Base-by-base conservation (phyloP, 2,888 invertebrate species). In the Apodemia duryi region DNA sequence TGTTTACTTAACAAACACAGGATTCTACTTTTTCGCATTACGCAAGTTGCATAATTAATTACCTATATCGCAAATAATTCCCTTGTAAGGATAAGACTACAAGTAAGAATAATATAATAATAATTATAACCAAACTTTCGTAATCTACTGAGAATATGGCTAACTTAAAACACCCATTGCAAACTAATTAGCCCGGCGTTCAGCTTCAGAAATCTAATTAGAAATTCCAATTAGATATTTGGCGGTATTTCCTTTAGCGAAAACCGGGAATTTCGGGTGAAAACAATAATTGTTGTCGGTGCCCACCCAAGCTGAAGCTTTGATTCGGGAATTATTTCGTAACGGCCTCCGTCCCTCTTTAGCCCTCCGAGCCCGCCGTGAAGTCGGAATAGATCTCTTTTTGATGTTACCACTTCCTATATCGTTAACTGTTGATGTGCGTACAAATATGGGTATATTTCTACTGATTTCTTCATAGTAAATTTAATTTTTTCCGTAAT, bases 161-260 rank as follows among this genome's bases (percentile, higher is more conserved):
- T 63, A 65, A 68, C 60, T 65, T 66, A 69, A 69, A 72, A 66
- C 70, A 78, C 76, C 77, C 78, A 82, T 80, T 73, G 76, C 74
- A 85, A 86, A 85, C 87, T 86, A 88, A 89, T 90, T 88, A 88
- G 84, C 68, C 71, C 69, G 70, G 72, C 69, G 68, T 73, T 73
- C 67, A 66, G 76, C 75, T 77, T 81, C 74, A 75, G 76, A 77
- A 80, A 78, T 84, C 85, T 88, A 88, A 89, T 90, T 88, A 86
- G 81, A 87, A 88, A 90, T 91, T 90, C 91, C 90, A 89, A 88
- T 90, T 88, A 88, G 86, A 88, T 88, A 86, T 89, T 88, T 84
- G 79, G 79, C 77, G 78, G 77, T 77, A 77, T 79, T 79, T 79
- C 82, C 82, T 81, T 77, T 75, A 67, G 69, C 74, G 60, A 41